phyloP scores from a whole-genome alignment of 2,888 invertebrate species.

The Archips xylosteana region DNA sequence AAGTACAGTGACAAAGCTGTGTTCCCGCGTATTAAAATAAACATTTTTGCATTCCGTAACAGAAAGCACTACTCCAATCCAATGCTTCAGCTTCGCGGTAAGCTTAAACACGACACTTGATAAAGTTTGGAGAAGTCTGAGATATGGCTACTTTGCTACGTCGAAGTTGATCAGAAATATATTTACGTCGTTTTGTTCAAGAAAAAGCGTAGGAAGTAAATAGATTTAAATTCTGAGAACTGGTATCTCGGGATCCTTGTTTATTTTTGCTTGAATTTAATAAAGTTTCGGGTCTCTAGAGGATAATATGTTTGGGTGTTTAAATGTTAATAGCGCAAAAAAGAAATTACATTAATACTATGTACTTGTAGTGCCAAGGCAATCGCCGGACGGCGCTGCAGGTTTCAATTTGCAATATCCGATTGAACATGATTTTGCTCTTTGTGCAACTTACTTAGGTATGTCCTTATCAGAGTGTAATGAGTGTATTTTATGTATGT shows the following conservation, averaged over 20 bases:
- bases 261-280: not conserved
- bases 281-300: not conserved
- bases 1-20: conserved; percentile 8
- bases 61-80: not conserved
- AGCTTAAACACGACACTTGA: not conserved
- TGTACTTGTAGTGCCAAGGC: not conserved
- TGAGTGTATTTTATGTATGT: no score
- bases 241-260: not conserved
- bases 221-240: not conserved
- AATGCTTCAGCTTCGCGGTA: not conserved
- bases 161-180: not conserved
- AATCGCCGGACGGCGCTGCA: not conserved
- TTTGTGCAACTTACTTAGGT: not conserved
- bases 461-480: not conserved
- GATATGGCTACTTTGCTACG: not conserved
- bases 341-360: not conserved
- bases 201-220: not conserved
- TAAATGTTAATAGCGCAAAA: not conserved
- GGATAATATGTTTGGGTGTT: not conserved
- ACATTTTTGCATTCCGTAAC: not conserved
- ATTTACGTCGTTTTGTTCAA: not conserved
- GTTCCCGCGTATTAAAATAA: not conserved
- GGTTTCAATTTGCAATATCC: conserved; percentile 6
- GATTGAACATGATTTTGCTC: not conserved
- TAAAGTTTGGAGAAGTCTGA: not conserved